Conservation (phyloP, 2,113 vertebrate species). For the Dolichotis patagonum region DNA sequence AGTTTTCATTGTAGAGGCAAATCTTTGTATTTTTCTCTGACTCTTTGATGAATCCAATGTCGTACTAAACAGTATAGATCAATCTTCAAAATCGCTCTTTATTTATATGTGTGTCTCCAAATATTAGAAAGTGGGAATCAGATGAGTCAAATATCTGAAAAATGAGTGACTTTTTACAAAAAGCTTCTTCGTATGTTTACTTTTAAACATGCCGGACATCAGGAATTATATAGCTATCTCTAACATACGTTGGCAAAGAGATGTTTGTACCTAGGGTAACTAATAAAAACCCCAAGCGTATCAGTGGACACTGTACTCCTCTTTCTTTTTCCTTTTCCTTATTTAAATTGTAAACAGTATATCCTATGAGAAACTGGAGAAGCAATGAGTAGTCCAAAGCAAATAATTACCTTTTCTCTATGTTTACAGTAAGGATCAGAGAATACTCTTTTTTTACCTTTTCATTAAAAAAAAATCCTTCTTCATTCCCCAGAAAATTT, state of each 20-base stretch:
- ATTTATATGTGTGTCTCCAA: background rate
- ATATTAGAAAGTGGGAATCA: background rate
- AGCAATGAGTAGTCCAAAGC: constrained; percentile 56
- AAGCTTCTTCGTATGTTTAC: background rate
- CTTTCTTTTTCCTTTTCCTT: constrained; percentile 71
- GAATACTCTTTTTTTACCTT: constrained; percentile 42
- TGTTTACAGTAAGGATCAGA: constrained; percentile 67
- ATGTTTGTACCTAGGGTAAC: constrained; percentile 50
- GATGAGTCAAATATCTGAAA: background rate
- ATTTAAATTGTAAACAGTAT: constrained; percentile 74
- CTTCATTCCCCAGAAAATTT: constrained; percentile 61
- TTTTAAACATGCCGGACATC: background rate
- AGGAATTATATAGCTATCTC: background rate
- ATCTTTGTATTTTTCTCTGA: background rate
- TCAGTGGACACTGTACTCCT: constrained; percentile 52
- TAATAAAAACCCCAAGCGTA: constrained; percentile 66
- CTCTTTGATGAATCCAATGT: background rate
- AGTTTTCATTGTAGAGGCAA: background rate
- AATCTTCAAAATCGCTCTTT: background rate
- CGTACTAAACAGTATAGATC: background rate
- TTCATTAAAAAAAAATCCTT: background rate
- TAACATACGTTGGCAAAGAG: background rate
- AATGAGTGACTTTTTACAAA: background rate
- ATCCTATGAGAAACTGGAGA: constrained; percentile 63
- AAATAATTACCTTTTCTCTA: constrained; percentile 78